Evolutionary conservation across 2,888 invertebrate species (phyloP).

Genomic region (Drosophila robusta): DNA sequence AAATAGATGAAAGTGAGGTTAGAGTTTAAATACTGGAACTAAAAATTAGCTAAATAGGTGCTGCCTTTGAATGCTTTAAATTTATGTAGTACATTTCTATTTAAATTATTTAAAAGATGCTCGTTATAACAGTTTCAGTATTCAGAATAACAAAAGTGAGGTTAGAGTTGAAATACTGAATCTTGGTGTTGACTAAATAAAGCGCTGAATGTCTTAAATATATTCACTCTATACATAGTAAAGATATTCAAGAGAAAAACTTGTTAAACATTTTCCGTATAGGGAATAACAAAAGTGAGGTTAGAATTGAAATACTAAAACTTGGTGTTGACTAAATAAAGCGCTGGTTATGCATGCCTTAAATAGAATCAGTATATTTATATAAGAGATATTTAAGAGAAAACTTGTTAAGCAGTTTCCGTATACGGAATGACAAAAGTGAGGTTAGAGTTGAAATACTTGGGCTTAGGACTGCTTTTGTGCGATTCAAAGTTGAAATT

Average conservation of each 20-base stretch:
- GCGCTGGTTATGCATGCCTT: background rate
- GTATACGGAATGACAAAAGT: background rate
- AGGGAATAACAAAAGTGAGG: background rate
- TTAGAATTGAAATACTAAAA: background rate
- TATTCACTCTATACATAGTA: too few species aligned
- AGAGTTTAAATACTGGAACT: background rate
- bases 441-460: background rate
- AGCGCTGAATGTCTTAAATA: too few species aligned
- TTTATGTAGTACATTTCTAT: too few species aligned
- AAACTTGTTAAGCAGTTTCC: background rate
- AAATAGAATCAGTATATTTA: background rate
- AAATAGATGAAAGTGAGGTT: background rate
- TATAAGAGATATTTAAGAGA: background rate
- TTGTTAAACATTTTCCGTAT: too few species aligned
- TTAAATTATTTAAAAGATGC: too few species aligned
- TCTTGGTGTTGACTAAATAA: background rate
- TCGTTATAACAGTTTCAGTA: too few species aligned
- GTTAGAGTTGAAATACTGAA: background rate
- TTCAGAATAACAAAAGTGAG: background rate
- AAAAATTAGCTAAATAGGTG: background rate
- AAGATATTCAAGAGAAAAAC: too few species aligned
- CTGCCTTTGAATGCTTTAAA: background rate
- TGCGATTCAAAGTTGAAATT: slow-evolving; percentile 1
- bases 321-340: background rate
- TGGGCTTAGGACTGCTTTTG: background rate